Evolutionary conservation across 2,888 invertebrate species (phyloP), one percentile per base, ranked within the genome.

Genomic region (Panzeria rudis): DNA sequence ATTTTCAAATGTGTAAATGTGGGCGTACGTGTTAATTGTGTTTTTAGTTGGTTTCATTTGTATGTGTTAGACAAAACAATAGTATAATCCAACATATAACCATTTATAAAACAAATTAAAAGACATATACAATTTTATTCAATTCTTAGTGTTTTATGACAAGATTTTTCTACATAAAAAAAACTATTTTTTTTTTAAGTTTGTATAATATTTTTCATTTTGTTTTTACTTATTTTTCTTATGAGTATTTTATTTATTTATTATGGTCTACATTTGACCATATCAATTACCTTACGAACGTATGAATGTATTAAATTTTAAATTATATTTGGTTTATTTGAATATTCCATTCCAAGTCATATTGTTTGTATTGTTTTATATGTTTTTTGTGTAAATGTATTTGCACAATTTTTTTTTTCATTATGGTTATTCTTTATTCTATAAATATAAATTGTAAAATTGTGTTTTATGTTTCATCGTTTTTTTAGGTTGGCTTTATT

Each of bases 361-460:
- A 17, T 50, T 20, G 41, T 69, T 25, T 50, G 23, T 69, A 8
- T 20, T 41, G 52, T 25, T 50, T 23, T 69, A 8, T 11, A 64
- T 47, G 13, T 61, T 68, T 23, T 59, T 52, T 68, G 59, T 73
- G 68, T 73, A 75, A 75, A 69, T 75, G 61, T 75, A 59, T 59
- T 54, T 47, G 54, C 13, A 20, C n/a, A 35, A 41, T 62, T n/a
- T 61, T 75, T 23, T 62, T 75, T 59, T 32, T 29, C 47, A 29
- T 66, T 54, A 29, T 61, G 25, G 68, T 75, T 59, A 29, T 32
- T 3, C 7, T 66, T 59, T 50, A 38, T 73, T 69, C 20, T 66
- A 73, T 80, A 73, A 62, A 82, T 82, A 56, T 82, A 82, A 76
- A 82, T 76, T 75, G 81, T 69, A 62, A 76, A 82, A 82, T 44